Percentiles rank a stretch among this genome's conserved stretches.
Conservation (phyloP, 2,113 vertebrate genomes). For the Cichladusa arquata region DNA sequence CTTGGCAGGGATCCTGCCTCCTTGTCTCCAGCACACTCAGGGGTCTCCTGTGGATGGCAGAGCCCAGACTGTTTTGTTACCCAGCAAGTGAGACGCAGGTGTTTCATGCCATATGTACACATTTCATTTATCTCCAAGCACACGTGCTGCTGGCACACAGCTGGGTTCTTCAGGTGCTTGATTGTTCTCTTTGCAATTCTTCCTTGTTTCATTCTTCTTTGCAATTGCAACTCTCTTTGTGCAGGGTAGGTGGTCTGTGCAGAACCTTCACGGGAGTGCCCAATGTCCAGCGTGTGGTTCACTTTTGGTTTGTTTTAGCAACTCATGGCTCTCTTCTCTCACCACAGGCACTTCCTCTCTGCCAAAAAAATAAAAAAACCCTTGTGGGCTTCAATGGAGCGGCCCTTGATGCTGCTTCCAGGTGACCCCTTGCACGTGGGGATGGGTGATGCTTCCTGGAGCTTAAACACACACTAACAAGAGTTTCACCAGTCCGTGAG, state of each 20-base stretch:
- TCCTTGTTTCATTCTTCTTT: not conserved
- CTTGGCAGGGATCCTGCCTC: not conserved
- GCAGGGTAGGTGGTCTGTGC: not conserved
- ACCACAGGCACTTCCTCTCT: slow-evolving; percentile 56
- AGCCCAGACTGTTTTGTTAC: fast-evolving
- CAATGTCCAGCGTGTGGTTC: not conserved
- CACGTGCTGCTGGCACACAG: not conserved
- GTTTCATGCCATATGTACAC: fast-evolving
- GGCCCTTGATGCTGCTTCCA: not conserved
- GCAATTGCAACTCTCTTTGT: not conserved
- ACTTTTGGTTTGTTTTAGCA: not conserved
- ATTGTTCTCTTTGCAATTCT: not conserved
- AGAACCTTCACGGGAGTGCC: not conserved
- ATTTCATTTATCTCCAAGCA: not conserved
- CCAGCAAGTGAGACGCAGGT: not conserved
- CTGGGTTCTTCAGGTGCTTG: not conserved
- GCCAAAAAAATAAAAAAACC: not conserved
- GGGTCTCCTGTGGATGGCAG: fast-evolving
- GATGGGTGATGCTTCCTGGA: not conserved
- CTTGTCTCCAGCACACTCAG: fast-evolving
- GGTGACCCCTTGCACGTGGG: not conserved
- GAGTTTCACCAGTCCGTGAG: fast-evolving
- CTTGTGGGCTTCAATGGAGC: not conserved
- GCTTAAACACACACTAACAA: not conserved
- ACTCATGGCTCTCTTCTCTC: not conserved